phyloP scores from a whole-genome alignment of 2,888 invertebrate genomes.

The Prosopocoilus inquinatus region DNA sequence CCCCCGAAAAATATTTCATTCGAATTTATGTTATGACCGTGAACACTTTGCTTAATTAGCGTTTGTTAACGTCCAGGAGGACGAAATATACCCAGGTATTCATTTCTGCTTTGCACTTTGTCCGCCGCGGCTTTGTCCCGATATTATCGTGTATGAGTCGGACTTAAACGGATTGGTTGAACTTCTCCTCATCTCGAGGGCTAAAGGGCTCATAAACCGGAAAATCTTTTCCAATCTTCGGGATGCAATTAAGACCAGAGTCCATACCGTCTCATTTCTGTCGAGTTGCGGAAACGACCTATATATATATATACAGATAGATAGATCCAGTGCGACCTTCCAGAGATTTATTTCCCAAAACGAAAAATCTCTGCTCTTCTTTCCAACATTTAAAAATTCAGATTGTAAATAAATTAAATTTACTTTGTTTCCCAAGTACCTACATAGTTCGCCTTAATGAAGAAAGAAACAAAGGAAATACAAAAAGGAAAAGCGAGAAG shows the following conservation, averaged over 20 bases:
- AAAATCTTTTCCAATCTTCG: conserved; percentile 18
- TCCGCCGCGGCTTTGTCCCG: too few species aligned
- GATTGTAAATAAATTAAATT: too few species aligned
- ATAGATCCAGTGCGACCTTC: too few species aligned
- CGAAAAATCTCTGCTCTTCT: too few species aligned
- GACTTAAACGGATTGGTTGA: conserved; percentile 5
- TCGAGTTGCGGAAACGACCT: neutral
- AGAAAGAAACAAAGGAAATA: too few species aligned
- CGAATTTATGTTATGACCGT: conserved; percentile 3
- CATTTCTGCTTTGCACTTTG: neutral
- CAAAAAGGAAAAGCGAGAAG: too few species aligned
- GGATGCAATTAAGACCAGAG: conserved; percentile 14
- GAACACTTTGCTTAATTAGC: conserved; percentile 15
- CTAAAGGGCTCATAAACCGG: conserved; percentile 4
- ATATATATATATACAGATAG: too few species aligned
- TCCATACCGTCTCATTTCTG: conserved; percentile 9
- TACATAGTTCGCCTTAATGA: too few species aligned
- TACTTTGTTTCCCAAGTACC: too few species aligned
- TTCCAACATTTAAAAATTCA: too few species aligned
- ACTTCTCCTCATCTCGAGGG: neutral
- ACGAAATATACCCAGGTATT: neutral
- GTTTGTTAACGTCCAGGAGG: conserved; percentile 2
- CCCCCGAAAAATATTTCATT: neutral
- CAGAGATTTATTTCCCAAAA: too few species aligned
- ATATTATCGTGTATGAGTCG: conserved; percentile 2